Evolutionary conservation across 2,888 invertebrate species (phyloP).

Genomic region (Phoenoteleia sp.): DNA sequence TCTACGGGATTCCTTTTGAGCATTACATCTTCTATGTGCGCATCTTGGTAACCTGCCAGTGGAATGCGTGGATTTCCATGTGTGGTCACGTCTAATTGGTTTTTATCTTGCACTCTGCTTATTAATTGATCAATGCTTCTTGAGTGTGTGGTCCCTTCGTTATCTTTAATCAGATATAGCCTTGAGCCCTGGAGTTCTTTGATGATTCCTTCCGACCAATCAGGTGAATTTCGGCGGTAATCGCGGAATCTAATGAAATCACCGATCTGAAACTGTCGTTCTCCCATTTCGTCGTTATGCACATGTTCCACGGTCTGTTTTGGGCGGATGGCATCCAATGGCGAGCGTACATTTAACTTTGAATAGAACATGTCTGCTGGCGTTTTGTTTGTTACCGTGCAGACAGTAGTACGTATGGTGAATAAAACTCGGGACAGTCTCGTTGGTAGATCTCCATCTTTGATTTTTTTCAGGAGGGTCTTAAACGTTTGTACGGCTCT

Average conservation of each 20-base stretch:
- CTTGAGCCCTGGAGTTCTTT: background rate
- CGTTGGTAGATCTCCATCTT: background rate
- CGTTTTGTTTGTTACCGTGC: background rate
- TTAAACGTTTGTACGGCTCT: background rate
- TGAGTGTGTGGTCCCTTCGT: background rate
- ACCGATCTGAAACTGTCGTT: background rate
- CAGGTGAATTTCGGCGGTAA: background rate
- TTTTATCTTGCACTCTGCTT: background rate
- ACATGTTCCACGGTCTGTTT: background rate
- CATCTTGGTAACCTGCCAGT: too few relatives aligned
- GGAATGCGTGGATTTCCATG: too few relatives aligned
- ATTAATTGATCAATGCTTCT: background rate
- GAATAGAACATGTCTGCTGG: background rate
- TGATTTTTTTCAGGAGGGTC: background rate
- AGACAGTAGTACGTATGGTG: background rate
- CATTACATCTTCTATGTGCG: too few relatives aligned
- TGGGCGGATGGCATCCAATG: background rate
- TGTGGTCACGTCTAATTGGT: too few relatives aligned
- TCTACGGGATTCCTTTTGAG: too few relatives aligned
- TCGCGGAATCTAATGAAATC: background rate
- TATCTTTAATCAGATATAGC: background rate
- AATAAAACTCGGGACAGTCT: background rate
- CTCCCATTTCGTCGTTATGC: background rate
- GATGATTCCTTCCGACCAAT: background rate
- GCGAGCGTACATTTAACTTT: background rate